phyloP scores from a whole-genome alignment of 2,888 invertebrate species.

The Opisthograptis luteolata region DNA sequence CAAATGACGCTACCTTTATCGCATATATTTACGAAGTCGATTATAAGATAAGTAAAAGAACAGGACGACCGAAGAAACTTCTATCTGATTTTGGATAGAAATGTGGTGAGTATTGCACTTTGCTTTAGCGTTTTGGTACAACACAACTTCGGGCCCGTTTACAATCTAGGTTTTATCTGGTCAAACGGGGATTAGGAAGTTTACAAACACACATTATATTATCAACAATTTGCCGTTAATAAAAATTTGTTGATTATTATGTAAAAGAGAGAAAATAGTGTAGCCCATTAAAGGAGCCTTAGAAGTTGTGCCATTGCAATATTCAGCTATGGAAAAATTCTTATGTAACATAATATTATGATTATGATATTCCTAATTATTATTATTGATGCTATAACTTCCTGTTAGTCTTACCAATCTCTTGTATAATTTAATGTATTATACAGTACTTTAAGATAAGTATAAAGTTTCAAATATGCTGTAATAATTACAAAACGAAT shows the following conservation, averaged over 20 bases:
- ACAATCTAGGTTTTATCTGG: background rate
- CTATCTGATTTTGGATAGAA: slow-evolving; percentile 3
- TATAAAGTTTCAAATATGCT: slow-evolving; percentile 23
- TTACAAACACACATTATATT: too few relatives aligned
- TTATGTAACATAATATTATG: slow-evolving; percentile 21
- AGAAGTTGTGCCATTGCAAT: slow-evolving; percentile 21
- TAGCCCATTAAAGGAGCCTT: slow-evolving; percentile 1
- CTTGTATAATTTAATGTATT: slow-evolving; percentile 26
- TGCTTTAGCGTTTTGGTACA: slow-evolving; percentile 6
- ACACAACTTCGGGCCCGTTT: slow-evolving; percentile 5
- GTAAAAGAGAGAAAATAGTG: background rate
- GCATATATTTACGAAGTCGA: slow-evolving; percentile 2
- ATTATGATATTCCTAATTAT: slow-evolving; percentile 34
- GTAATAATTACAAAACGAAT: slow-evolving; percentile 19
- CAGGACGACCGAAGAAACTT: too few relatives aligned
- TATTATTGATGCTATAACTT: slow-evolving; percentile 41
- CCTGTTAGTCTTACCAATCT: slow-evolving; percentile 40
- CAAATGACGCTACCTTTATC: background rate
- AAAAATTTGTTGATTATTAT: too few relatives aligned
- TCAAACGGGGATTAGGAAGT: too few relatives aligned
- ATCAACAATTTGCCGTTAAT: too few relatives aligned
- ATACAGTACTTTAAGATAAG: slow-evolving; percentile 17
- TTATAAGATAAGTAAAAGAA: background rate
- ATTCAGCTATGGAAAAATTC: slow-evolving; percentile 20
- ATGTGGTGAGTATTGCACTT: slow-evolving; percentile 16